Percentiles rank a stretch among this genome's conserved stretches.
Evolutionary conservation across 2,888 invertebrate genomes (phyloP).

Genomic region (Epirrhoe alternata): DNA sequence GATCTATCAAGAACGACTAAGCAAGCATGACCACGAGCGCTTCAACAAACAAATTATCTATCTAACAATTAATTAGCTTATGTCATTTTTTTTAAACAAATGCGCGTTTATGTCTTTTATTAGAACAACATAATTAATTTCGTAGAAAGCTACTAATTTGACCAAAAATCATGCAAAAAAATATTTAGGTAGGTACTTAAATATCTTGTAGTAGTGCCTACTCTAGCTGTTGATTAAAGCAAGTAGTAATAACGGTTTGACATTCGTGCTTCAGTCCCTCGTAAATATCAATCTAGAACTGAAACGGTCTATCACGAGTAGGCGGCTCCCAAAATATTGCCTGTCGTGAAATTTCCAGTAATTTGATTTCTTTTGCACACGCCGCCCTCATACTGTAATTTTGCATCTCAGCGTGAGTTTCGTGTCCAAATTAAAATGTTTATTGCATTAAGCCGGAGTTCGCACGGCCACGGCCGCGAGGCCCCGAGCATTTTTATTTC

Average conservation of each 20-base stretch:
- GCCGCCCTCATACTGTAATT: slow-evolving; percentile 76
- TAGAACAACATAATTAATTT: slow-evolving; percentile 6
- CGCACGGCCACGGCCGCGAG: slow-evolving; percentile 75
- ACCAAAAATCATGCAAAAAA: background rate
- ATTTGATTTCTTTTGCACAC: slow-evolving; percentile 74
- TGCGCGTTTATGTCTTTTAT: slow-evolving; percentile 34
- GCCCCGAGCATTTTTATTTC: slow-evolving; percentile 80
- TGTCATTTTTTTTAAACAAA: background rate
- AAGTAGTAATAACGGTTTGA: background rate
- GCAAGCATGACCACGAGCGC: too few relatives aligned
- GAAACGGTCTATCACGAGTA: slow-evolving; percentile 29
- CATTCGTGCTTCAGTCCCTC: background rate
- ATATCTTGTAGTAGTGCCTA: background rate
- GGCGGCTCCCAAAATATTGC: slow-evolving; percentile 42
- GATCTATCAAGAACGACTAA: too few relatives aligned
- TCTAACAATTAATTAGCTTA: too few relatives aligned
- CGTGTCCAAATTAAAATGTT: slow-evolving; percentile 84
- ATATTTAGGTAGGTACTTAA: background rate
- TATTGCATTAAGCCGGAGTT: slow-evolving; percentile 81
- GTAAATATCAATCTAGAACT: slow-evolving; percentile 19
- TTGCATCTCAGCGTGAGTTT: slow-evolving; percentile 82
- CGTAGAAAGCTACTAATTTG: slow-evolving; percentile 7
- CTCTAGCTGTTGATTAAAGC: background rate
- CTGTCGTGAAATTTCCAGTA: slow-evolving; percentile 68
- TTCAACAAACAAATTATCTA: too few relatives aligned